Conservation (phyloP, 2,888 invertebrate species). For the Tetropium fuscum region DNA sequence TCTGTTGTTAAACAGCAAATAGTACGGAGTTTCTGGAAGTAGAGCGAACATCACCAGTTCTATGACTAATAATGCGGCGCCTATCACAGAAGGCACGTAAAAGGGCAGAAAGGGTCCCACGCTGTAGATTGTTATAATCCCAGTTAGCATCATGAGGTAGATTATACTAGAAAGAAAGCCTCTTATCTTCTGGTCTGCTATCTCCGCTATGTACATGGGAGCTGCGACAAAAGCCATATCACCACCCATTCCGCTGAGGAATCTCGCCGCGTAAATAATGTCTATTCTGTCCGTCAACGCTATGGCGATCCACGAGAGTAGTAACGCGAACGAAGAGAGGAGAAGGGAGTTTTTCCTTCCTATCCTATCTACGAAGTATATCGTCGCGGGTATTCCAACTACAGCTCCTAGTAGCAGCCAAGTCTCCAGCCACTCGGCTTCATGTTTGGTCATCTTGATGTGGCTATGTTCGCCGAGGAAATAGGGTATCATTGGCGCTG, state of each 20-base stretch:
- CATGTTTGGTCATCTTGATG: conserved; percentile 50
- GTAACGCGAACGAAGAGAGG: conserved; percentile 51
- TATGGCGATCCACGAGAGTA: conserved; percentile 59
- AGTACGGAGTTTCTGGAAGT: conserved; percentile 63
- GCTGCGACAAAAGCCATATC: conserved; percentile 62
- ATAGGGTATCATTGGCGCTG: conserved; percentile 60
- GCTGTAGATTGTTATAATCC: conserved; percentile 59
- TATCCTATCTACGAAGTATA: conserved; percentile 53
- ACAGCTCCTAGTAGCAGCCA: conserved; percentile 50
- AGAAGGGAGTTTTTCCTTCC: conserved; percentile 59
- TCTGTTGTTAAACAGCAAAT: conserved; percentile 53
- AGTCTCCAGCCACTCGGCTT: conserved; percentile 53
- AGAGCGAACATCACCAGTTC: conserved; percentile 59
- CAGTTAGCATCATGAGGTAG: conserved; percentile 61
- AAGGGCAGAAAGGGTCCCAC: conserved; percentile 55
- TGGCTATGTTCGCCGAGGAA: conserved; percentile 54
- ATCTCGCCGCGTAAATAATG: conserved; percentile 56
- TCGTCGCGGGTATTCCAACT: conserved; percentile 54
- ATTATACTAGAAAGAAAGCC: conserved; percentile 60
- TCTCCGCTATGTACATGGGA: conserved; percentile 63
- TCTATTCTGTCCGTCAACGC: conserved; percentile 51
- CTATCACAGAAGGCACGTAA: conserved; percentile 57
- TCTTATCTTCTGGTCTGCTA: conserved; percentile 60
- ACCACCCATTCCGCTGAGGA: conserved; percentile 59
- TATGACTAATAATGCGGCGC: conserved; percentile 51